Evolutionary conservation across 2,797 vertebrate genomes (phyloP).

Genomic region (Hephaestus fuliginosus): DNA sequence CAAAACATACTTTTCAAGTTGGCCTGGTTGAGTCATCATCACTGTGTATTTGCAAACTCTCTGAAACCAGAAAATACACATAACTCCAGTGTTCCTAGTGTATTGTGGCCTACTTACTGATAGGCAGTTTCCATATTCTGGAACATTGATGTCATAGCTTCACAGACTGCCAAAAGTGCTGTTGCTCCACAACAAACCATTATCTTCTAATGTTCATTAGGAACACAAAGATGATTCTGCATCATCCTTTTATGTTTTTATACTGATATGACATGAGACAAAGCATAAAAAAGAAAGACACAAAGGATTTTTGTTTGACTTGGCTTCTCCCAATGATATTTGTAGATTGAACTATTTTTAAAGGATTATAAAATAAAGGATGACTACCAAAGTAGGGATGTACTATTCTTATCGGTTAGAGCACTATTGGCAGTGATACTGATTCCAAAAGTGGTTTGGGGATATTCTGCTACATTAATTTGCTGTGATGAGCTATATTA

Average conservation of each 20-base stretch:
- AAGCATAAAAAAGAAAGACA: no score
- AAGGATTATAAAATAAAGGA: no score
- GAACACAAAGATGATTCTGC: conserved; percentile 15
- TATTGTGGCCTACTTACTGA: conserved; percentile 74
- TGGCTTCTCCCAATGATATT: neutral
- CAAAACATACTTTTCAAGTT: conserved; percentile 74
- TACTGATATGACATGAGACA: neutral
- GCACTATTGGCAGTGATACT: no score
- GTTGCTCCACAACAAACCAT: conserved; percentile 34
- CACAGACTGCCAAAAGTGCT: conserved; percentile 23
- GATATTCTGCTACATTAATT: no score
- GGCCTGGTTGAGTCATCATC: conserved; percentile 78
- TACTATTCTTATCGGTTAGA: no score
- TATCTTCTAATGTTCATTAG: conserved; percentile 30
- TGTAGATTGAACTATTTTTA: neutral
- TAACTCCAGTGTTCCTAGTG: conserved; percentile 43
- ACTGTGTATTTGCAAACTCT: conserved; percentile 62
- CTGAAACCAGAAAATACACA: conserved; percentile 37
- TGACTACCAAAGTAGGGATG: no score
- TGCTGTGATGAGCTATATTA: no score
- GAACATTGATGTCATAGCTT: no score
- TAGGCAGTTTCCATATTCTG: conserved; percentile 36
- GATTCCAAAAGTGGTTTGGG: no score
- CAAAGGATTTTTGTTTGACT: neutral
- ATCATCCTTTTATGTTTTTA: conserved; percentile 21